Percentiles rank a stretch among this genome's conserved stretches.
phyloP scores from a whole-genome alignment of 2,888 invertebrate species.

The Hyppa rectilinea region DNA sequence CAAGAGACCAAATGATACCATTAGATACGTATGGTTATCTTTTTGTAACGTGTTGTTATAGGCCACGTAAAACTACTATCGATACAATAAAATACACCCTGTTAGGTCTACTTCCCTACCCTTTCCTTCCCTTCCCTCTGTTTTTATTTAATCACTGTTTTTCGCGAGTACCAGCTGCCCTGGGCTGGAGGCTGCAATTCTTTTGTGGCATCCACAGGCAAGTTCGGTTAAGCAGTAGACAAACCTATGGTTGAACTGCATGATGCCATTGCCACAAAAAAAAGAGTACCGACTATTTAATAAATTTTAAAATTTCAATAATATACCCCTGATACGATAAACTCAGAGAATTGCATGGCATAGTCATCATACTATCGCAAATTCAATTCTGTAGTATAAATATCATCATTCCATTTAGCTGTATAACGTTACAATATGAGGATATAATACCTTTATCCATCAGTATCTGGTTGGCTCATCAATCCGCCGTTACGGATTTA shows the following conservation, averaged over 20 bases:
- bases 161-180: background rate
- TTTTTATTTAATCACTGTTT: too few relatives aligned
- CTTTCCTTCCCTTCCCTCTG: too few relatives aligned
- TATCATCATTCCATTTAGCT: background rate
- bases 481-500: slow-evolving; percentile 22
- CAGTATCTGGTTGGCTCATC: slow-evolving; percentile 36
- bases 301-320: too few relatives aligned
- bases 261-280: too few relatives aligned
- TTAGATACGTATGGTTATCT: background rate
- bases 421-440: slow-evolving; percentile 15
- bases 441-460: slow-evolving; percentile 34
- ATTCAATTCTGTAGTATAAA: background rate
- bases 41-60: background rate
- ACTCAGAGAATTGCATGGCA: background rate
- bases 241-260: too few relatives aligned
- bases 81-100: background rate
- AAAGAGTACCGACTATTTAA: too few relatives aligned
- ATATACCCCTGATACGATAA: background rate
- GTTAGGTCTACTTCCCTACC: background rate
- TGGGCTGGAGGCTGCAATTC: too few relatives aligned
- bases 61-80: background rate
- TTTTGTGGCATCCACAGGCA: too few relatives aligned
- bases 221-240: too few relatives aligned
- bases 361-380: background rate
- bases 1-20: too few relatives aligned